A percentile compares a stretch with the other conserved stretches of the same genome.
phyloP scores from a whole-genome alignment of 1,140 invertebrate genomes.

The Drosophila tristis region DNA sequence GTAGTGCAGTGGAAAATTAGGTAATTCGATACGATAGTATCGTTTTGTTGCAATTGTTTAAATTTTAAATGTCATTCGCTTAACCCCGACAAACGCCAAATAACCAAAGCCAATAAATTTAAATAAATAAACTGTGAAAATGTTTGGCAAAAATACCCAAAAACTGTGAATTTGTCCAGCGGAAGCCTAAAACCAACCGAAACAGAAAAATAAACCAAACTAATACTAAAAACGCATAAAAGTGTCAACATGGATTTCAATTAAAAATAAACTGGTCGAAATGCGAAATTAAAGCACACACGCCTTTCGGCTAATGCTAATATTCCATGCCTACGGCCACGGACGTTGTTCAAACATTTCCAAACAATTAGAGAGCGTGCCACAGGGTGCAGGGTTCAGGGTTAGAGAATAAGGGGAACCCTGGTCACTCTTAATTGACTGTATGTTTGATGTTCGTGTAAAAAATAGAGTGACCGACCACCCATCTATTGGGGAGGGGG shows the following conservation, averaged over 20 bases:
- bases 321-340: neutral
- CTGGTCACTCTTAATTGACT: no score
- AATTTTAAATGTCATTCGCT: conserved; percentile 33
- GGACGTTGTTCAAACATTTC: neutral
- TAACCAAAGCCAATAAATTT: conserved; percentile 51
- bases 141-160: neutral
- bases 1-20: no score
- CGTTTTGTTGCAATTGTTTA: conserved; percentile 11
- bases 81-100: conserved; percentile 26
- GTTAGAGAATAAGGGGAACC: neutral
- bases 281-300: conserved; percentile 14
- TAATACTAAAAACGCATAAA: conserved; percentile 47
- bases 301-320: conserved; percentile 6
- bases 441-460: neutral
- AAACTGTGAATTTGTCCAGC: conserved; percentile 3
- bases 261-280: conserved; percentile 39
- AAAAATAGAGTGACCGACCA: conserved; percentile 18
- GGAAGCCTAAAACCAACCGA: conserved; percentile 1
- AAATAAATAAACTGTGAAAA: conserved; percentile 45
- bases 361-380: neutral
- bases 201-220: conserved; percentile 3
- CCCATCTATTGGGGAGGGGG: neutral
- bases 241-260: conserved; percentile 61
- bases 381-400: neutral
- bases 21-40: no score